Evolutionary conservation across 1,140 invertebrate genomes (phyloP), one percentile per base, ranked within the genome.

Genomic region (Aphis gossypii): DNA sequence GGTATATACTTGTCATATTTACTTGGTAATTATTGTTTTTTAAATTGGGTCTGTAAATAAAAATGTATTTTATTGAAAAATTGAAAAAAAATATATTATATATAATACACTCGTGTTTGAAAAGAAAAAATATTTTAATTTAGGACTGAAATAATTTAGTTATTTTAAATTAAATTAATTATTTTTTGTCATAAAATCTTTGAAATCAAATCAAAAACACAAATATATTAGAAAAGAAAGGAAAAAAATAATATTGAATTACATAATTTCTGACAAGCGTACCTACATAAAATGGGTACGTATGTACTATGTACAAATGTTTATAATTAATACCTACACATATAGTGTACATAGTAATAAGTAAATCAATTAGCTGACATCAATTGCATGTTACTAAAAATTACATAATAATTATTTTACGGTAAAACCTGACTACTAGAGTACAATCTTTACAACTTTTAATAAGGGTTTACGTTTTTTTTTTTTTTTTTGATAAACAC

Each of bases 301-400:
- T n/a, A n/a, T n/a, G n/a, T n/a, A n/a, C n/a, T 23, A 51, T 84
- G 35, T 44, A 41, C 44, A 51, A 35, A 88, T 51, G 18, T 88
- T 35, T 88, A 23, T 51, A 88, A 88, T 88, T 88, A 35, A 35
- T 88, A 88, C 18, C 20, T 23, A 88, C 30, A 88, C n/a, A 54
- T 51, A 88, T 51, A 88, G 46, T 44, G 23, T 41, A 84, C 38
- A n/a, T 87, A 88, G 46, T 54, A 51, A 54, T 87, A 87, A 20
- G n/a, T 88, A 88, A 51, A 88, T 88, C 30, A 51, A 35, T 88
- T 88, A 88, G 14, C 46, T 88, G 38, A 48, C n/a, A 88, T 51
- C n/a, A 51, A 88, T 88, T 35, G 46, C 46, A 38, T 35, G 46
- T 35, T 51, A 21, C 46, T 88, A 2, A 88, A 54, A 88, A 23